Conservation (phyloP, 2,113 vertebrate genomes). For the Tenrec ecaudatus region DNA sequence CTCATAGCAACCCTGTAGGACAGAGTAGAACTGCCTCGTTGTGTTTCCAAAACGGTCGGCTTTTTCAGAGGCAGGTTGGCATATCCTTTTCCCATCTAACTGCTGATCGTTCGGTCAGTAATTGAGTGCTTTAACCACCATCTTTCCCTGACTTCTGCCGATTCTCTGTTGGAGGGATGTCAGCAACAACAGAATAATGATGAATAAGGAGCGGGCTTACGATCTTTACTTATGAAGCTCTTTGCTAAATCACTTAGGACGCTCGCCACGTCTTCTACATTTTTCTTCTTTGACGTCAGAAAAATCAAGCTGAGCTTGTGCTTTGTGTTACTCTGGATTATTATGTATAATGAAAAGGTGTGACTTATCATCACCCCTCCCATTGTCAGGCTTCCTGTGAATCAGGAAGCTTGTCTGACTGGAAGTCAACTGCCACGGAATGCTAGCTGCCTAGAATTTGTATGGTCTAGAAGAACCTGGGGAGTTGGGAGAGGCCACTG, state of each 20-base stretch:
- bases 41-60: neutral
- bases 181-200: constrained; percentile 68
- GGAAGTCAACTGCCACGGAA: neutral
- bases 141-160: constrained; percentile 85
- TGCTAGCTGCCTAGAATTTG: neutral
- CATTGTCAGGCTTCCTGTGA: neutral
- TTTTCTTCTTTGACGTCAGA: constrained; percentile 74
- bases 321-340: constrained; percentile 36
- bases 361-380: neutral
- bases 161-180: constrained; percentile 82
- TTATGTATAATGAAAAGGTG: constrained; percentile 23
- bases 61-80: neutral
- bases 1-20: neutral
- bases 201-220: constrained; percentile 75
- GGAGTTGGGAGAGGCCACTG: neutral
- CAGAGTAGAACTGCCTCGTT: no score
- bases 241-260: constrained; percentile 79
- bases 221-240: constrained; percentile 80
- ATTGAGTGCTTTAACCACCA: neutral
- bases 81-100: neutral
- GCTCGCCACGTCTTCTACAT: constrained; percentile 72
- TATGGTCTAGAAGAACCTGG: no score
- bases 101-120: neutral
- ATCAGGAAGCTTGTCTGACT: neutral
- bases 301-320: constrained; percentile 72